phyloP scores from a whole-genome alignment of 1,140 invertebrate species.

The Zelostemma sp. region DNA sequence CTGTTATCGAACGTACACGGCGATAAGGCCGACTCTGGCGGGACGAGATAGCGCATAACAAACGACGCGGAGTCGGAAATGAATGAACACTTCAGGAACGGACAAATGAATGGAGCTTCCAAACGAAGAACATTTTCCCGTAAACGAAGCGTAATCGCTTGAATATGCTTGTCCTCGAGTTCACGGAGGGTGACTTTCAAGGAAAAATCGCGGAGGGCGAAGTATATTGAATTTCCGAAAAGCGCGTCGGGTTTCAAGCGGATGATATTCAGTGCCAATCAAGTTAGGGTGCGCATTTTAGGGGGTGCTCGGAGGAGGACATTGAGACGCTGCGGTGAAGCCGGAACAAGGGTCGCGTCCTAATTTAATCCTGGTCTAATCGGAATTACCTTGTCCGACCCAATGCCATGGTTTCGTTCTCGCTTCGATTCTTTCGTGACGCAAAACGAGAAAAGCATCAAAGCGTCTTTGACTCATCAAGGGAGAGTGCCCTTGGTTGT shows the following conservation, averaged over 20 bases:
- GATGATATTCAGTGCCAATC: conserved; percentile 52
- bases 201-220: conserved; percentile 20
- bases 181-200: conserved; percentile 24
- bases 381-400: conserved; percentile 43
- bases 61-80: background rate
- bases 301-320: conserved; percentile 25
- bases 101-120: background rate
- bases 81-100: background rate
- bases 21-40: background rate
- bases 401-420: conserved; percentile 22
- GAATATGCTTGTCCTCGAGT: conserved; percentile 41
- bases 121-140: background rate
- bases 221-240: conserved; percentile 65
- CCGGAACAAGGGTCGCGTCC: conserved; percentile 26
- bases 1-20: background rate
- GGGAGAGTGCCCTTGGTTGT: too few relatives aligned
- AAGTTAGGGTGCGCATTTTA: conserved; percentile 33
- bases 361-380: conserved; percentile 48
- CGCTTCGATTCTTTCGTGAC: too few relatives aligned
- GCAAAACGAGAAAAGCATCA: too few relatives aligned
- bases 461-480: too few relatives aligned
- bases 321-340: conserved; percentile 12
- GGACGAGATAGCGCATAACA: conserved; percentile 2
- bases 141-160: conserved; percentile 34
- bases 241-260: conserved; percentile 58